Base-by-base conservation (phyloP, 1,140 invertebrate species). In the Zaprionus taronus region DNA sequence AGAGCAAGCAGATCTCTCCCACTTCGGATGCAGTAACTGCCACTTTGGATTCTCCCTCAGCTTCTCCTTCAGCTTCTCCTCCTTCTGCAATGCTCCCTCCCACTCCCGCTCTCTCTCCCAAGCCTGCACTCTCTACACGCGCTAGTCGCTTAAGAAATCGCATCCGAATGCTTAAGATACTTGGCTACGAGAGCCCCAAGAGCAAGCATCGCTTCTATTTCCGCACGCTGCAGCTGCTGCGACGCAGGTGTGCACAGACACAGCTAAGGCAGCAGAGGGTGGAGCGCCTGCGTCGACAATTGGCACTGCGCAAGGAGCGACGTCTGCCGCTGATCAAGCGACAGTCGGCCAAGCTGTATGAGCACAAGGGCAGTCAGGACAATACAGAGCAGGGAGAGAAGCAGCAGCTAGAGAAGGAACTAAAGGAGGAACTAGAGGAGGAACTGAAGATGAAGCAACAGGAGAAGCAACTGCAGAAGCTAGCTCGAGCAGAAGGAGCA, bases 171-270 rank as follows among this genome's bases (percentile, higher is more conserved):
- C 58, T 90, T 0, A 79, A 91, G 44, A 87, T 91, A 11, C 71
- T 91, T 6, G 79, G 80, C 14, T 91, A 91, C 5, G 87, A 91
- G 69, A 90, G 85, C 58, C 85, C 85, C 2, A 86, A 78, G 41
- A 66, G 80, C 20, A 91, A 91, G 65, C 85, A 90, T 60, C 72
- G 83, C 0, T 81, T 80, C 44, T 91, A 90, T 28, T 91, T 91
- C 26, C 83, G 73, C 9, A 41, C 72, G 4, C 26, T 89, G 26
- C 78, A 90, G 49, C 56, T 75, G 2, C 26, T 91, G 9, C 67
- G 79, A 0, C 69, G 65, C 2, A 22, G 58, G 1, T 72, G 36
- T 36, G 84, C 84, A 6, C 53, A 38, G 15, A 56, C 64, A 15
- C 38, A 68, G 6, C 22, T 34, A 12, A 41, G 85, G 0, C n/a